A percentile compares a stretch with the other conserved stretches of the same genome.
Evolutionary conservation across 2,113 vertebrate species (phyloP).

Genomic region (Pithys albifrons): DNA sequence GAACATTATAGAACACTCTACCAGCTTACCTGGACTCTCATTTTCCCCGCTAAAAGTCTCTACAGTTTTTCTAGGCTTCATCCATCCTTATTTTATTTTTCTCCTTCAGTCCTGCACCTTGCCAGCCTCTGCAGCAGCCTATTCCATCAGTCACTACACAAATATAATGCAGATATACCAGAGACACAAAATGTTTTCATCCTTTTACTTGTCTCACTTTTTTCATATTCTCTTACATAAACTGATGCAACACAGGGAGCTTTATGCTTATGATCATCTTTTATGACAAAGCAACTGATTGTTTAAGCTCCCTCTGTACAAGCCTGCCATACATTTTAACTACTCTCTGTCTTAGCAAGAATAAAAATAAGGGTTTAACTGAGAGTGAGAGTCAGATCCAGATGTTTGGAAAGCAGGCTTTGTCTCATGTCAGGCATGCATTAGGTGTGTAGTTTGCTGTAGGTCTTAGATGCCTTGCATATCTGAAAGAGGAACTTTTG

Average conservation of each 20-base stretch:
- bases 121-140: not conserved
- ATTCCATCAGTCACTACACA: not conserved
- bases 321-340: not conserved
- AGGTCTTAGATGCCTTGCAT: not conserved
- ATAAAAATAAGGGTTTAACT: not conserved
- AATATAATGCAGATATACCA: not conserved
- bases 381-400: not conserved
- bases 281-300: not conserved
- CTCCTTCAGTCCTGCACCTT: not conserved
- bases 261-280: not conserved
- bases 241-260: not conserved
- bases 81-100: rapidly evolving
- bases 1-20: not conserved
- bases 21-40: not conserved
- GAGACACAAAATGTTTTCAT: not conserved
- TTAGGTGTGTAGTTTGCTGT: not conserved
- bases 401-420: not conserved
- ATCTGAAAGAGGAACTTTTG: not conserved
- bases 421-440: not conserved
- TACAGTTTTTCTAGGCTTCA: not conserved
- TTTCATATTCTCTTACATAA: not conserved
- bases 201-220: not conserved
- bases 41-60: rapidly evolving
- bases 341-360: not conserved
- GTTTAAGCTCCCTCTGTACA: not conserved